Evolutionary conservation across 2,888 invertebrate genomes (phyloP).

Genomic region (Latheticus oryzae): DNA sequence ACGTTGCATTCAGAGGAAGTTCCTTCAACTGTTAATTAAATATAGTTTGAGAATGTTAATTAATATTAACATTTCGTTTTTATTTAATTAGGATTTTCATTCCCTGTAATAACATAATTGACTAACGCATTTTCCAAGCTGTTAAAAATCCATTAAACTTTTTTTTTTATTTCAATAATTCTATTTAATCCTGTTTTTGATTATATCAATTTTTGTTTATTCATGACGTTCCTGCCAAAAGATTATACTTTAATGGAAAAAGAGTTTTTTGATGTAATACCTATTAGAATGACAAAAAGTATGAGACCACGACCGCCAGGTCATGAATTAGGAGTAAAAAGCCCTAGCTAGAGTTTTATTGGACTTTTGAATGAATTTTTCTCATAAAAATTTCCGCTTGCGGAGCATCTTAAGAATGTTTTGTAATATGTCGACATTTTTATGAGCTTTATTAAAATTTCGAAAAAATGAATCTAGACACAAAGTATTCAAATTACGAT

Average conservation of each 20-base stretch:
- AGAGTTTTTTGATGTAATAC: slow-evolving; percentile 19
- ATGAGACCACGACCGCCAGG: slow-evolving; percentile 20
- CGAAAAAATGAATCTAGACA: slow-evolving; percentile 21
- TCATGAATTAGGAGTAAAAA: slow-evolving; percentile 35
- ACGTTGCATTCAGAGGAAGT: no score
- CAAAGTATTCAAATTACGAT: slow-evolving; percentile 32
- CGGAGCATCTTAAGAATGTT: slow-evolving; percentile 37
- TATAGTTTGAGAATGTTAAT: no score
- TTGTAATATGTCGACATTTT: slow-evolving; percentile 35
- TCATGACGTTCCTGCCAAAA: no score
- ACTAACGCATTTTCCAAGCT: not conserved
- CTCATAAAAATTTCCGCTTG: slow-evolving; percentile 32
- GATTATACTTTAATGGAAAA: no score
- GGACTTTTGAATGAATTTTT: slow-evolving; percentile 34
- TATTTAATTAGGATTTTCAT: no score
- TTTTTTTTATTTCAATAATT: no score
- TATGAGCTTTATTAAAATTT: slow-evolving; percentile 40
- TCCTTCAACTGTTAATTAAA: no score
- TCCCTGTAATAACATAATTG: slow-evolving; percentile 9
- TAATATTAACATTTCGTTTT: slow-evolving; percentile 15
- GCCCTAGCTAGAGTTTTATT: slow-evolving; percentile 23
- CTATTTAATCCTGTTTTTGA: no score
- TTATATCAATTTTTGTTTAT: no score
- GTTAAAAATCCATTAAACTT: slow-evolving; percentile 7
- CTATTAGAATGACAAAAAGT: slow-evolving; percentile 29